Evolutionary conservation across 2,797 vertebrate genomes (phyloP).

Genomic region (Euphonia xanthogaster): DNA sequence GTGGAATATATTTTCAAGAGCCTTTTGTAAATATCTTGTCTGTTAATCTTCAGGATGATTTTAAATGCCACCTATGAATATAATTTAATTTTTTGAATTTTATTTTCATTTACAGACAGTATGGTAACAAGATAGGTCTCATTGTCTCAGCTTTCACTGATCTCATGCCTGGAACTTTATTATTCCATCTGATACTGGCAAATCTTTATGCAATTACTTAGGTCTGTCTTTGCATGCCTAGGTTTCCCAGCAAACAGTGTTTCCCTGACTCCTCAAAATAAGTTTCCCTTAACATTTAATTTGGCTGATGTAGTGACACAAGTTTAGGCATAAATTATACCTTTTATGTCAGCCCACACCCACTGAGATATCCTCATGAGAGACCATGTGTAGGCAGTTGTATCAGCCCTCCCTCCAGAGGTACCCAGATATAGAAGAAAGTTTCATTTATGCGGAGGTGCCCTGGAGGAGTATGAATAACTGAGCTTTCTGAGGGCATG

Average conservation of each 20-base stretch:
- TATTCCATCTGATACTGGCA: not conserved
- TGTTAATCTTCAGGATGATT: conserved; percentile 7
- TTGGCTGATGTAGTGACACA: not conserved
- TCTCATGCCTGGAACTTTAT: not conserved
- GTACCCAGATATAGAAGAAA: not conserved
- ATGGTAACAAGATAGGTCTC: not conserved
- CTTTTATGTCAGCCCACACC: not conserved
- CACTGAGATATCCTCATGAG: not conserved
- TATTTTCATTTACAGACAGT: not conserved
- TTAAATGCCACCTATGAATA: not conserved
- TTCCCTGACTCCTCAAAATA: not conserved
- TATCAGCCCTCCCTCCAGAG: not conserved
- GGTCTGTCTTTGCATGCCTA: not conserved
- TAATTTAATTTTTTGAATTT: not conserved
- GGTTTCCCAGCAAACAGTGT: not conserved
- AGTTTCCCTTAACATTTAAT: not conserved
- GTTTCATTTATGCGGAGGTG: not conserved
- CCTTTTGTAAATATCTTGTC: conserved; percentile 2
- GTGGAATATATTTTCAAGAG: not conserved
- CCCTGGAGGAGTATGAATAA: not conserved
- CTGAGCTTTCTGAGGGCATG: not conserved
- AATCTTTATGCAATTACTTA: not conserved
- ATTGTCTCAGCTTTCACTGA: conserved; percentile 10
- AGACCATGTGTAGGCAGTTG: not conserved
- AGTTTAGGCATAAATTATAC: not conserved